Percentiles rank a stretch among this genome's conserved stretches.
These are phyloP conservation scores for Carassius auratus DNA, from an alignment of 2,113 vertebrate genomes.

Conservation along the genomic window DNA sequence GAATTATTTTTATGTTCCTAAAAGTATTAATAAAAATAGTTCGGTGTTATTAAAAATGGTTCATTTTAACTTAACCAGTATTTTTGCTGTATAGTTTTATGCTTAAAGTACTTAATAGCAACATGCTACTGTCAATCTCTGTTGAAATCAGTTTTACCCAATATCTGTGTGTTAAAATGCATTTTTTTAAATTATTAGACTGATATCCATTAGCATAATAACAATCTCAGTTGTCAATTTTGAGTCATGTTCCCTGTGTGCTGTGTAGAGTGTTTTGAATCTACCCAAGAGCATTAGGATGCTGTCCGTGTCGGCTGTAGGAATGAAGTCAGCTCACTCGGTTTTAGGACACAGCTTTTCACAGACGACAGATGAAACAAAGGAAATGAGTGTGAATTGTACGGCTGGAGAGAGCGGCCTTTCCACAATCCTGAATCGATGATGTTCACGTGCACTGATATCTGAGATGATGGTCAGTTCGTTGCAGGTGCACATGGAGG, in stretches of 20 bases:
- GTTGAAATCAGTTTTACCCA: neutral
- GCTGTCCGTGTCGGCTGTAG: neutral
- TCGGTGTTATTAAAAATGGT: neutral
- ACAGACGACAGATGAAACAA: neutral
- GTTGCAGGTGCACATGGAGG: slow-evolving; percentile 47
- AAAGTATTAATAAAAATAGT: neutral
- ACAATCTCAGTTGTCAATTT: neutral
- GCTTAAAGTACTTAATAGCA: neutral
- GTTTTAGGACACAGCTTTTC: slow-evolving; percentile 6
- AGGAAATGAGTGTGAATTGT: neutral
- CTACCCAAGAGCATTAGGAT: neutral
- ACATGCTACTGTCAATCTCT: neutral
- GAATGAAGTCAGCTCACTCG: neutral
- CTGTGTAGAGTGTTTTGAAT: neutral
- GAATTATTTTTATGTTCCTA: neutral
- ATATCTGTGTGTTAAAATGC: neutral
- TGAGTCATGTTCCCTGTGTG: neutral
- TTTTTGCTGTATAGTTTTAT: neutral
- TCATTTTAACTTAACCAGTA: neutral
- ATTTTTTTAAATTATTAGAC: neutral
- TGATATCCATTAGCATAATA: neutral
- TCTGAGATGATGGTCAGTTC: neutral
- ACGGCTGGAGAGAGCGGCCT: neutral
- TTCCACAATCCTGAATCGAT: neutral
- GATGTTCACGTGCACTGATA: slow-evolving; percentile 50